Percentiles rank a stretch among this genome's conserved stretches.
phyloP scores from a whole-genome alignment of 2,888 invertebrate species.

The Platynereis dumerilii region DNA sequence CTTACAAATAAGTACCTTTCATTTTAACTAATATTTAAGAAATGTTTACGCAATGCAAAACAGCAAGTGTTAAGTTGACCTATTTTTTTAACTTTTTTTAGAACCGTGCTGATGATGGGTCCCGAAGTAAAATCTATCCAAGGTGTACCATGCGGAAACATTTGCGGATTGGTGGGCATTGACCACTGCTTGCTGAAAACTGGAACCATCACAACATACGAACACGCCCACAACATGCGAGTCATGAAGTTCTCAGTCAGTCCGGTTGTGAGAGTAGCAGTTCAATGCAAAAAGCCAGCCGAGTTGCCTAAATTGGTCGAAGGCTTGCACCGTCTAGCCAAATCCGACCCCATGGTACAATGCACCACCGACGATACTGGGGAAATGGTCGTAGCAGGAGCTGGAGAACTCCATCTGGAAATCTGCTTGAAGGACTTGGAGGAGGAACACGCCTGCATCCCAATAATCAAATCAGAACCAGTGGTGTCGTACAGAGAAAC shows the following conservation, averaged over 20 bases:
- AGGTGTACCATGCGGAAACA: slow-evolving; percentile 38
- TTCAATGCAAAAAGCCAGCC: slow-evolving; percentile 29
- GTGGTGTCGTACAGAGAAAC: slow-evolving; percentile 42
- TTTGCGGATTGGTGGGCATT: slow-evolving; percentile 38
- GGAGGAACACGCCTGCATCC: slow-evolving; percentile 15
- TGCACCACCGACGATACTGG: slow-evolving; percentile 30
- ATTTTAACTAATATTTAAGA: no score
- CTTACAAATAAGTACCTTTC: no score
- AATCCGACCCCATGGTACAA: slow-evolving; percentile 40
- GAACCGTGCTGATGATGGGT: slow-evolving; percentile 38
- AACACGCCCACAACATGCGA: slow-evolving; percentile 35
- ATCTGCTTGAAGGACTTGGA: slow-evolving; percentile 40
- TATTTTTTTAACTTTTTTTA: slow-evolving; percentile 5
- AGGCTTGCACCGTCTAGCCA: slow-evolving; percentile 36
- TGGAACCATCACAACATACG: slow-evolving; percentile 38
- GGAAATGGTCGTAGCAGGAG: slow-evolving; percentile 39
- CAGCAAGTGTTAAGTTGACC: no score
- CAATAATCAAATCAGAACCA: slow-evolving; percentile 31
- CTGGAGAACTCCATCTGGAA: slow-evolving; percentile 44
- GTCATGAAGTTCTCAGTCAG: slow-evolving; percentile 35
- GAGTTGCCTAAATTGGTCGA: slow-evolving; percentile 39
- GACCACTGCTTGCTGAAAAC: slow-evolving; percentile 39
- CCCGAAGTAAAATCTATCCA: slow-evolving; percentile 21
- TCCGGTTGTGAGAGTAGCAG: slow-evolving; percentile 39
- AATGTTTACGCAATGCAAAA: no score